Evolutionary conservation across 2,888 invertebrate genomes (phyloP), one percentile per base, ranked within the genome.

Genomic region (Nymphalis urticae): DNA sequence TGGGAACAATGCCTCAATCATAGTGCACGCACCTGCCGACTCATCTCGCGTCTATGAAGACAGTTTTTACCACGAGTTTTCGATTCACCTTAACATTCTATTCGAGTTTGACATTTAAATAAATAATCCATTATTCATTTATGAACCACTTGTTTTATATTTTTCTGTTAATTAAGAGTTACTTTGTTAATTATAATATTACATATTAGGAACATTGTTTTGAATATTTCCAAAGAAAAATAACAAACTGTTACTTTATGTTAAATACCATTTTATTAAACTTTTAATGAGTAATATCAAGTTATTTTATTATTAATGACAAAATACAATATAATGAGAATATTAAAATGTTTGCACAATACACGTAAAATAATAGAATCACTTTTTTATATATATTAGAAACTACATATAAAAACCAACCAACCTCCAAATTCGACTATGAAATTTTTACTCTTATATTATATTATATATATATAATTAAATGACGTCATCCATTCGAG

Each of bases 1-100:
- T 91, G 91, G 88, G 91, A 91, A 90, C 90, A 90, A 91, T 90
- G 85, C 88, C 84, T 89, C 88, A 89, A 90, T 89, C 88, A 80
- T 85, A 84, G 85, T 82, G 82, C 85, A 83, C 82, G 86, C 90
- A 90, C 89, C 90, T 90, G 90, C 87, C 89, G 75, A 77, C 80
- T 78, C 80, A 80, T 83, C 81, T 75, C 76, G 73, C 77, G 69
- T 66, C 71, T 62, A 24, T 62, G 21, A 54, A 51, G 48, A 65
- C 50, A 48, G 58, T 60, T 51, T 64, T 10, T 68, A 70, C 70
- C 59, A 65, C 53, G 48, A 64, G 17, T 56, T 68, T 62, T 60
- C 53, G 66, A 65, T 51, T 59, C 36, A 48, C 42, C 27, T 64
- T 65, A 50, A 60, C 10, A 66, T 58, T 68, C 21, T 32, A 51